Evolutionary conservation across 1,140 invertebrate genomes (phyloP), one percentile per base, ranked within the genome.

Genomic region (Drosophila pseudoananassae): DNA sequence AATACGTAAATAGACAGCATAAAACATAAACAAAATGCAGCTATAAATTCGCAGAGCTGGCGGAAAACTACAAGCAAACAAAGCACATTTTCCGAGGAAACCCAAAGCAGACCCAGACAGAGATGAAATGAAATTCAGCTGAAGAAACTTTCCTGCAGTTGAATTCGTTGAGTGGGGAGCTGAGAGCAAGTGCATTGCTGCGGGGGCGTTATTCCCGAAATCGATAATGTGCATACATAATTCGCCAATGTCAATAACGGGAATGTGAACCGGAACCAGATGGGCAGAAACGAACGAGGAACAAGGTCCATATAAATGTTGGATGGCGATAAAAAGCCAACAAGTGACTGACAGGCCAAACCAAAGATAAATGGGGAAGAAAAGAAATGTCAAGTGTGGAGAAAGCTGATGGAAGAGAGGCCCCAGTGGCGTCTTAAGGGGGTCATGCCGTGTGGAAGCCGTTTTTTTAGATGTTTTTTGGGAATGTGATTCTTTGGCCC

Each of bases 1-100:
- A 85, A 81, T 73, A 66, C 78, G 64, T 64, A 84, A 65, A 79
- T 79, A 76, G 56, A 71, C 56, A 78, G 65, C 77, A 75, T 79
- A 79, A 79, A 79, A 79, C 70, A 79, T 84, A 79, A 83, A 84
- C 80, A 83, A 84, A 84, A 65, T 68, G 72, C 53, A 65, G 64
- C 64, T 78, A 74, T 83, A 59, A 71, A 76, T 66, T 46, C 20
- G 38, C 49, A 33, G 33, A 63, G 57, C 53, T 45, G 29, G 52
- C 17, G n/a, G 31, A 76, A 68, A 52, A 55, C 31, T 57, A 51
- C 6, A 27, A 14, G 43, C 40, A 66, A 61, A 23, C 20, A 14
- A 56, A 50, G 61, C 45, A 45, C 57, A 51, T 52, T 73, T 73
- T 27, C 69, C 25, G 36, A 25, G 58, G 38, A 74, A 55, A 49